Evolutionary conservation across 1,140 invertebrate genomes (phyloP).

Genomic region (Drosophila rufa): DNA sequence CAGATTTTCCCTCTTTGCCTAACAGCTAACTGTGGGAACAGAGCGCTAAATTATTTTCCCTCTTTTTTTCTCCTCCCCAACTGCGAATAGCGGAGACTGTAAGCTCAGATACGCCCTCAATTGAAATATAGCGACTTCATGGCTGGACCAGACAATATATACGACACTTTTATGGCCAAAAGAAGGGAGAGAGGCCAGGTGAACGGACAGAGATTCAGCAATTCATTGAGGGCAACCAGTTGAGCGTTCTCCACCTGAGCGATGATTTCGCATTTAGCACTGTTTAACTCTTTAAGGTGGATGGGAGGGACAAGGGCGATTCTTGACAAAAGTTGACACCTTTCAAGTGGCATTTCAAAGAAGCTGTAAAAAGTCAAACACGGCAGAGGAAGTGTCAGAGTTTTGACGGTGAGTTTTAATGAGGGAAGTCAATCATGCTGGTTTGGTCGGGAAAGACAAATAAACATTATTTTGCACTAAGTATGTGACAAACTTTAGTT

Average conservation of each 20-base stretch:
- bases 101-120: constrained; percentile 87
- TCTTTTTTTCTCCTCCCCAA: not conserved
- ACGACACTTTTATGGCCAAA: constrained; percentile 90
- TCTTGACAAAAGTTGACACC: constrained; percentile 39
- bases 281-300: constrained; percentile 3
- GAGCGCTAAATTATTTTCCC: constrained; percentile 28
- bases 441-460: not conserved
- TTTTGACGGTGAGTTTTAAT: constrained; percentile 12
- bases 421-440: not conserved
- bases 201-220: constrained; percentile 22
- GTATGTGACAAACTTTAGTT: not conserved
- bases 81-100: constrained; percentile 83
- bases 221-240: constrained; percentile 46
- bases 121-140: constrained; percentile 92
- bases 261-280: constrained; percentile 44
- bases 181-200: constrained; percentile 8
- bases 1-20: constrained; percentile 23
- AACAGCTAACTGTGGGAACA: constrained; percentile 43
- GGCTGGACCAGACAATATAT: constrained; percentile 90
- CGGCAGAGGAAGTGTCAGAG: constrained; percentile 1
- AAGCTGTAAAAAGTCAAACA: constrained; percentile 26
- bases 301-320: constrained; percentile 4
- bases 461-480: not conserved
- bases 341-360: constrained; percentile 31
- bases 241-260: constrained; percentile 39